Percentiles rank a stretch among this genome's conserved stretches.
Evolutionary conservation across 2,797 vertebrate species (phyloP).

Genomic region (Gymnoscopelus braueri): DNA sequence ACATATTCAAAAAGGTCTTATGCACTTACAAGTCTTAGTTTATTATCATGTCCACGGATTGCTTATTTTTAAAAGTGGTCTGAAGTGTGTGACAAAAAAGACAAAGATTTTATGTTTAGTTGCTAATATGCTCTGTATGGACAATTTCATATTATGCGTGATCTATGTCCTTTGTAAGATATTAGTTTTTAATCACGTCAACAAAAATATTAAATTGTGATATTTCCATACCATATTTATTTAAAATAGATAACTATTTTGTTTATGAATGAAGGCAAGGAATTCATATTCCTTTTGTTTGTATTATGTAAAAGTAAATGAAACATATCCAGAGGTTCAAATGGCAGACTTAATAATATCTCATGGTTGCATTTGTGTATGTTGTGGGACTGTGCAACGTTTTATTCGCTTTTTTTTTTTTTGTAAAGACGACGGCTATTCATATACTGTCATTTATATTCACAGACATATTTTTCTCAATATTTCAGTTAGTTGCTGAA

Average conservation of each 20-base stretch:
- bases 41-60: constrained; percentile 38
- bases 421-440: not conserved
- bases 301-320: constrained; percentile 18
- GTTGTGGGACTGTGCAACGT: constrained; percentile 34
- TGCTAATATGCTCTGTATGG: constrained; percentile 55
- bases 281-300: constrained; percentile 20
- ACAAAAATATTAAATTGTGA: constrained; percentile 33
- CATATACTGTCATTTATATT: not conserved
- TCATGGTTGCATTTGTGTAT: constrained; percentile 39
- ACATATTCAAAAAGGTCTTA: constrained; percentile 49
- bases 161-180: constrained; percentile 63
- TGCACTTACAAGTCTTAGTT: constrained; percentile 52
- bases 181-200: constrained; percentile 56
- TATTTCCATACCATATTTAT: constrained; percentile 40
- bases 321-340: constrained; percentile 10
- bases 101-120: constrained; percentile 48
- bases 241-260: constrained; percentile 32
- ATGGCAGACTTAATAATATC: constrained; percentile 25
- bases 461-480: not conserved
- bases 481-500: constrained; percentile 15
- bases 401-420: constrained; percentile 12
- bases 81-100: constrained; percentile 53
- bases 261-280: constrained; percentile 27
- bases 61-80: constrained; percentile 50
- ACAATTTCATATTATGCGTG: constrained; percentile 52